Conservation (phyloP, 2,797 vertebrate genomes). For the Adelosebastes latens region DNA sequence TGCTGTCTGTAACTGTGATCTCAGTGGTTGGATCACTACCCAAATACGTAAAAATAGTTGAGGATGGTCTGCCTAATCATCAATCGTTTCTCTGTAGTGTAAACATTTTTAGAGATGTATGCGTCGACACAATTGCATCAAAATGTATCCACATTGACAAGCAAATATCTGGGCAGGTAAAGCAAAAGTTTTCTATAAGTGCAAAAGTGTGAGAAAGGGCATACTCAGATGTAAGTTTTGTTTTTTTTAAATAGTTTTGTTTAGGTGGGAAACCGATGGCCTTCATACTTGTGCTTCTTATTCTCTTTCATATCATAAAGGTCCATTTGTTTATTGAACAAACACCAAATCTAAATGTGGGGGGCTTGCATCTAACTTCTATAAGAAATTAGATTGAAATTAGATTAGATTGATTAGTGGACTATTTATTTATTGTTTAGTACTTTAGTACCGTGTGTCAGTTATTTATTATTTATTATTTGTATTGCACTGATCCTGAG, state of each 20-base stretch:
- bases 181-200: neutral
- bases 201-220: neutral
- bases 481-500: too few species aligned
- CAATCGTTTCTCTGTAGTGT: too few species aligned
- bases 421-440: too few species aligned
- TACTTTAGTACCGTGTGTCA: too few species aligned
- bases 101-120: neutral
- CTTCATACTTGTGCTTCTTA: neutral
- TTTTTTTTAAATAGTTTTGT: neutral
- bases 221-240: neutral
- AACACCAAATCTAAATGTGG: too few species aligned
- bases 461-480: too few species aligned
- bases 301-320: neutral
- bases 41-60: neutral
- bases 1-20: slow-evolving; percentile 6
- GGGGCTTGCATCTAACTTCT: neutral
- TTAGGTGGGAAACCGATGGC: neutral
- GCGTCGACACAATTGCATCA: neutral
- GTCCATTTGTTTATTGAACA: too few species aligned
- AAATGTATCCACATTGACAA: neutral
- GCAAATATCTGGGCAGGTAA: neutral
- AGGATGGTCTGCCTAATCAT: neutral
- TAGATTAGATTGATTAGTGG: too few species aligned
- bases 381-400: neutral
- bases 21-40: neutral